Evolutionary conservation across 2,888 invertebrate genomes (phyloP).

Genomic region (Rhyacophila evoluta): DNA sequence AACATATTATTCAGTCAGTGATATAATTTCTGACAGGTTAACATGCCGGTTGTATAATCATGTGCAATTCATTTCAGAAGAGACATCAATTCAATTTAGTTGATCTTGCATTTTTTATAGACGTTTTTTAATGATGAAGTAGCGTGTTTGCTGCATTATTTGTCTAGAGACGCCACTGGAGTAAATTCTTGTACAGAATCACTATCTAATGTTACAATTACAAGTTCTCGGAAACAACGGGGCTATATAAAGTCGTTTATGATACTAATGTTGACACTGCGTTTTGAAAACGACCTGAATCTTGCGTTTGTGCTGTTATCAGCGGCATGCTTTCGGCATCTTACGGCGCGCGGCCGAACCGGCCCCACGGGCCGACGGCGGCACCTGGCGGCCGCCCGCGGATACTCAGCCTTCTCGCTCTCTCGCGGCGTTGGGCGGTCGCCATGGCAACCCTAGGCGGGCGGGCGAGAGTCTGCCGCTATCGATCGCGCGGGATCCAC

Average conservation of each 20-base stretch:
- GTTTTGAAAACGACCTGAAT: neutral
- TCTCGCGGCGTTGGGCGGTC: constrained; percentile 43
- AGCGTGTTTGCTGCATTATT: too few relatives aligned
- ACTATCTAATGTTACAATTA: neutral
- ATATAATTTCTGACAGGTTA: too few relatives aligned
- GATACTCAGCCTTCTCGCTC: constrained; percentile 17
- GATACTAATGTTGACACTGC: neutral
- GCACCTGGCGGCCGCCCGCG: constrained; percentile 37
- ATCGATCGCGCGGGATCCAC: constrained; percentile 51
- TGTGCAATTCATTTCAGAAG: too few relatives aligned
- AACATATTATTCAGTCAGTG: too few relatives aligned
- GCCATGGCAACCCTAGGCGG: constrained; percentile 48
- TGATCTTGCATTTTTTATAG: too few relatives aligned
- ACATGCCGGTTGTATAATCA: too few relatives aligned
- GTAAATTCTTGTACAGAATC: too few relatives aligned
- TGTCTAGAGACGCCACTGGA: too few relatives aligned
- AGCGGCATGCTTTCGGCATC: neutral
- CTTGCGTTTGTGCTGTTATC: neutral
- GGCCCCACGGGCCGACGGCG: neutral
- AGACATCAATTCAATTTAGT: too few relatives aligned
- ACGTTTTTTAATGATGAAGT: too few relatives aligned
- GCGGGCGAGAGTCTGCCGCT: constrained; percentile 50
- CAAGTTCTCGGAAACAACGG: neutral
- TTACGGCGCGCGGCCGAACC: constrained; percentile 27
- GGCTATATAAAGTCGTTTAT: neutral